These are phyloP conservation scores for Margarornis squamiger DNA, from an alignment of 2,797 vertebrate genomes.

Conservation along the genomic window DNA sequence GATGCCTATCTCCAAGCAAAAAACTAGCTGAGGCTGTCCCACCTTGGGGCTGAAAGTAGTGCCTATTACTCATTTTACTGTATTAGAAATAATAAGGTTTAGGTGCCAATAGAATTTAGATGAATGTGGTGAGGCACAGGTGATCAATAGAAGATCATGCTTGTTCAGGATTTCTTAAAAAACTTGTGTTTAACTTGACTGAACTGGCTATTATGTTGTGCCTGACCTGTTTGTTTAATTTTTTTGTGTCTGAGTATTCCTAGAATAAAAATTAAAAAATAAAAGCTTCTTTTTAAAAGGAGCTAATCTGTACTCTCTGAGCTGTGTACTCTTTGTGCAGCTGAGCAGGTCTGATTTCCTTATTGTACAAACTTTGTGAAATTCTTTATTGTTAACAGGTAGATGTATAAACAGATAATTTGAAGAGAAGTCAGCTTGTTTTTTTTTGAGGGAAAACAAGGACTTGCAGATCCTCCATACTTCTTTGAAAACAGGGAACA, in stretches of 20 bases:
- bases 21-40: neutral
- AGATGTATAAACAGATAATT: neutral
- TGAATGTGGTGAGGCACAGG: neutral
- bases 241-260: neutral
- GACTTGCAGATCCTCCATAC: neutral
- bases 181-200: neutral
- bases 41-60: neutral
- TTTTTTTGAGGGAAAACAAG: neutral
- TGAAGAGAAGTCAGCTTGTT: neutral
- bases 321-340: neutral
- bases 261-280: neutral
- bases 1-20: neutral
- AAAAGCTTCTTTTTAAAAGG: neutral
- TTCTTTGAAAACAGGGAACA: neutral
- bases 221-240: neutral
- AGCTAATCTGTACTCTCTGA: neutral
- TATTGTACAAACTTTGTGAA: neutral
- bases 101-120: neutral
- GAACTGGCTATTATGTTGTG: neutral
- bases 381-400: neutral
- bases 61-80: neutral
- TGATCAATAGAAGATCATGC: neutral
- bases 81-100: neutral
- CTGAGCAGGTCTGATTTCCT: neutral
- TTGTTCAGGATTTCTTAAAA: neutral